Conservation (phyloP, 1,140 invertebrate genomes). For the Papilio dardanus region DNA sequence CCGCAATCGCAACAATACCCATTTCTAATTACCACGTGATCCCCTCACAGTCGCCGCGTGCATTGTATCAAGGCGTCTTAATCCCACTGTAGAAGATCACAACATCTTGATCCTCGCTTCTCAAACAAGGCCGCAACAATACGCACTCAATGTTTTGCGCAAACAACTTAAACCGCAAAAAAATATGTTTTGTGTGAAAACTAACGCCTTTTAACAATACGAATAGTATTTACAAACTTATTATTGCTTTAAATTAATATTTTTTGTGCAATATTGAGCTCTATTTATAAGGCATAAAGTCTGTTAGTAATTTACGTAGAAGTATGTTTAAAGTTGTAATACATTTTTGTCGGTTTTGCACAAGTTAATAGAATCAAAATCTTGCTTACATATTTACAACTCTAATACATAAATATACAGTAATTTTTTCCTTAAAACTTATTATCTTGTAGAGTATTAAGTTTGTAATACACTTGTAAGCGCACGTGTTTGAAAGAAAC, state of each 20-base stretch:
- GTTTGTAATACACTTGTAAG: neutral
- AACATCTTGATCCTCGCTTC: neutral
- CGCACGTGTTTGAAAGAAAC: conserved; percentile 18
- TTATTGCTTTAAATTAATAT: no score
- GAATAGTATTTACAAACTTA: neutral
- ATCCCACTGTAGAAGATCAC: neutral
- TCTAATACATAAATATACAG: neutral
- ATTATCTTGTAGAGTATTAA: neutral
- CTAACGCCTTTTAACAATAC: conserved; percentile 27
- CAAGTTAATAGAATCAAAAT: conserved; percentile 23
- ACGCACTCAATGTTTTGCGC: conserved; percentile 5
- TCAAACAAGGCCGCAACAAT: conserved; percentile 3
- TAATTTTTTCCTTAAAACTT: neutral
- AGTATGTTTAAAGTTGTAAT: neutral
- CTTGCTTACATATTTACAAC: neutral
- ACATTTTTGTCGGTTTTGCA: conserved; percentile 18
- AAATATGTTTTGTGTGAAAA: conserved; percentile 29
- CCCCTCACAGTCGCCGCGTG: conserved; percentile 5
- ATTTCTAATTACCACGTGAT: neutral
- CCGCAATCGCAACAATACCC: neutral
- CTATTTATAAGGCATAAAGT: neutral
- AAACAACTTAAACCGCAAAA: conserved; percentile 28
- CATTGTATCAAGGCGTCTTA: conserved; percentile 7
- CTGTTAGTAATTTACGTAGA: neutral
- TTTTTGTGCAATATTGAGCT: neutral